Conservation (phyloP, 2,888 invertebrate species). For the Elmis aenea region DNA sequence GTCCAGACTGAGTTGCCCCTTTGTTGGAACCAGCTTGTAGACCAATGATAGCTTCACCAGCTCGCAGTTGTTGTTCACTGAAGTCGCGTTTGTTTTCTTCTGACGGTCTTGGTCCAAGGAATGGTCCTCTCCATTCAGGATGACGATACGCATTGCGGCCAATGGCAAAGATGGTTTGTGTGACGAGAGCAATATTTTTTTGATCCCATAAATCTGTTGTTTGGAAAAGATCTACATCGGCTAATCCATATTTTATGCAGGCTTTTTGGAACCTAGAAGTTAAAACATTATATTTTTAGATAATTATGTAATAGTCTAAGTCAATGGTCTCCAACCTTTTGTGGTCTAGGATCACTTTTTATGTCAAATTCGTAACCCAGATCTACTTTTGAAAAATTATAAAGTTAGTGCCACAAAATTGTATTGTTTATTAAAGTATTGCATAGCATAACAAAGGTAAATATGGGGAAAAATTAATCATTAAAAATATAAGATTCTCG, state of each 20-base stretch:
- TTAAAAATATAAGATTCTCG: too few relatives aligned
- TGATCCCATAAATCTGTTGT: slow-evolving; percentile 88
- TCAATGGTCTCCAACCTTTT: background rate
- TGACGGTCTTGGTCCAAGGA: slow-evolving; percentile 77
- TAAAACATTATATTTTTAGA: slow-evolving; percentile 5
- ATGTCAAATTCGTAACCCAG: too few relatives aligned
- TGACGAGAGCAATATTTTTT: slow-evolving; percentile 84
- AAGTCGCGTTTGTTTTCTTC: slow-evolving; percentile 80
- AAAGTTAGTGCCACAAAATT: background rate
- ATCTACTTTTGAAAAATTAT: too few relatives aligned
- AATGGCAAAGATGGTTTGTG: slow-evolving; percentile 81
- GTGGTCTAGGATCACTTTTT: too few relatives aligned
- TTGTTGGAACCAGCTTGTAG: slow-evolving; percentile 85
- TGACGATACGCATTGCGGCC: slow-evolving; percentile 83
- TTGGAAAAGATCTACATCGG: slow-evolving; percentile 83
- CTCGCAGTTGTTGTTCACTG: slow-evolving; percentile 74
- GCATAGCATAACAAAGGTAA: too few relatives aligned
- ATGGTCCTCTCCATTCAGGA: slow-evolving; percentile 79
- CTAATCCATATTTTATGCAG: slow-evolving; percentile 76
- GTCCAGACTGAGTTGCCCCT: slow-evolving; percentile 79
- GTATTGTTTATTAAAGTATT: background rate
- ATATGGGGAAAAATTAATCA: too few relatives aligned
- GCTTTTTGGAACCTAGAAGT: slow-evolving; percentile 72
- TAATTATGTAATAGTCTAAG: background rate
- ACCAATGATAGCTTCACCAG: slow-evolving; percentile 79